phyloP scores from a whole-genome alignment of 1,140 invertebrate species.

The Leptopilina boulardi region DNA sequence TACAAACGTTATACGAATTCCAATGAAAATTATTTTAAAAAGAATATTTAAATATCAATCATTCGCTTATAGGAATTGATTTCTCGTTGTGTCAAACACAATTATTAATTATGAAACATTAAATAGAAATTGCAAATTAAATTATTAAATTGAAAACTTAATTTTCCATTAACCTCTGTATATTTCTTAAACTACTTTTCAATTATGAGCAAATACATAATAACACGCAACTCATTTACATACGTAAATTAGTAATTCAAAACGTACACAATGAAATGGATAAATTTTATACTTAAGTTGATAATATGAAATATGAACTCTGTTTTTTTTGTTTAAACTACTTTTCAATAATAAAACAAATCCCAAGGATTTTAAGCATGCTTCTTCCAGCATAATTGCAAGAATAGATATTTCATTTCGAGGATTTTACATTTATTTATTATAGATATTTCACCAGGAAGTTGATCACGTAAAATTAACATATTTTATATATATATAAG shows the following conservation, averaged over 20 bases:
- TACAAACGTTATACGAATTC: neutral
- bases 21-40: too few species aligned
- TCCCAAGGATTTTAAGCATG: neutral
- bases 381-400: neutral
- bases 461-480: neutral
- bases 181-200: conserved; percentile 3
- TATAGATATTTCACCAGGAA: neutral
- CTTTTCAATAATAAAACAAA: neutral
- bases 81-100: conserved; percentile 8
- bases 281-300: neutral
- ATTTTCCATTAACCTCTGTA: neutral
- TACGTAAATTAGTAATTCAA: neutral
- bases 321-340: neutral
- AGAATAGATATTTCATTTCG: too few species aligned
- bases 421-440: neutral
- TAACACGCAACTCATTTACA: neutral
- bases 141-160: neutral
- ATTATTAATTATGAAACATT: neutral
- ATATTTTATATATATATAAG: too few species aligned
- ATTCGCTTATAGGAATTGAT: neutral
- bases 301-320: neutral
- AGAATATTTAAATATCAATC: neutral
- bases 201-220: neutral
- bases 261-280: neutral
- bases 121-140: neutral